A percentile compares a stretch with the other conserved stretches of the same genome.
phyloP scores from a whole-genome alignment of 2,888 invertebrate genomes.

The Diaperis boleti region DNA sequence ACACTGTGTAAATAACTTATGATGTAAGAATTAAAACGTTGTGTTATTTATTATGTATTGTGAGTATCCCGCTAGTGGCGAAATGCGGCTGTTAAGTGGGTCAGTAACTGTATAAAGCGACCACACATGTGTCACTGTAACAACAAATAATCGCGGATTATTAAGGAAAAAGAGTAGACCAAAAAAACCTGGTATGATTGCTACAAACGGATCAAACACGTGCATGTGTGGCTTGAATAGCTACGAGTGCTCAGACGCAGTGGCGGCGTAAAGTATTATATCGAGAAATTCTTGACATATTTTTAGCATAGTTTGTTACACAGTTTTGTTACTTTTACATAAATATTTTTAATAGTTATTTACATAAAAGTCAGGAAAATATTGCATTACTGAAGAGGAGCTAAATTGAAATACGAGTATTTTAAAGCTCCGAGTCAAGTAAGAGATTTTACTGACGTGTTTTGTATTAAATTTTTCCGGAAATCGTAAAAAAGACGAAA shows the following conservation, averaged over 20 bases:
- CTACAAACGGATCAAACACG: slow-evolving; percentile 15
- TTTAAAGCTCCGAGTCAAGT: too few relatives aligned
- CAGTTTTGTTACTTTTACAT: too few relatives aligned
- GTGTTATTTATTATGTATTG: slow-evolving; percentile 4
- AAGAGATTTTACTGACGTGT: too few relatives aligned
- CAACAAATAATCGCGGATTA: slow-evolving; percentile 6
- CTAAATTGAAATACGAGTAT: too few relatives aligned
- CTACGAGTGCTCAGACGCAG: background rate
- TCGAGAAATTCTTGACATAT: too few relatives aligned
- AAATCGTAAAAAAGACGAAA: too few relatives aligned
- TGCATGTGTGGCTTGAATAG: slow-evolving; percentile 11
- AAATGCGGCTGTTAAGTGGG: slow-evolving; percentile 19
- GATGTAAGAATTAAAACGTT: slow-evolving; percentile 19
- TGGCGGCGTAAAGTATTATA: slow-evolving; percentile 17
- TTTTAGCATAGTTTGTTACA: too few relatives aligned
- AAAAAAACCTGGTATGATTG: slow-evolving; percentile 2
- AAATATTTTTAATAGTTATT: too few relatives aligned
- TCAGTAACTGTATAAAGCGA: slow-evolving; percentile 20
- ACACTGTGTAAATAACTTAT: background rate
- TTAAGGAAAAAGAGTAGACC: background rate
- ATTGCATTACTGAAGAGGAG: too few relatives aligned
- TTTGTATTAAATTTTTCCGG: too few relatives aligned
- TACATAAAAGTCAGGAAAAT: too few relatives aligned
- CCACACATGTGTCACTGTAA: slow-evolving; percentile 17
- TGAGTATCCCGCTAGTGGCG: background rate